Evolutionary conservation across 2,113 vertebrate species (phyloP), one percentile per base, ranked within the genome.

Genomic region (Rhineura floridana): DNA sequence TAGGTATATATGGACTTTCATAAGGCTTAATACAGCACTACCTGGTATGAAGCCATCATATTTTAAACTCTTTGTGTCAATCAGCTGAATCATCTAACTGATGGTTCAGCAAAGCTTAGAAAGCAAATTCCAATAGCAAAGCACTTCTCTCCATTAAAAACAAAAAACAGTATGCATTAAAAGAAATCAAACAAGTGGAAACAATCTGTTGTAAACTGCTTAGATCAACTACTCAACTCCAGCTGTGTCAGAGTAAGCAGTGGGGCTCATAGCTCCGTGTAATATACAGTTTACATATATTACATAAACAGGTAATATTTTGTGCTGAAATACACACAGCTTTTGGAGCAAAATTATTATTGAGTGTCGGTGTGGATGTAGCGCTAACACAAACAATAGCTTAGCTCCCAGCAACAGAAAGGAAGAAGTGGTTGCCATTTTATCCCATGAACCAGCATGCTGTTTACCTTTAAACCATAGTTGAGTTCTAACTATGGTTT

Each of bases 101-200:
- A 30, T 55, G 79, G 80, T 44, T 78, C 73, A 42, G 70, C 84
- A 63, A 0, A 52, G 67, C 0, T 39, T 28, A 44, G 36, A 76
- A n/a, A 0, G 10, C 48, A 46, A 69, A 52, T 59, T 5, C 2
- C 0, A 6, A 6, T 15, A 67, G 81, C 0, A 2, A 30, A 3
- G 82, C 13, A 21, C 72, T 88, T 80, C 76, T 84, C 82, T 80
- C 82, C 52, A 73, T 44, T 1, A 8, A 87, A 85, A 59, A 42
- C 48, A 59, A 39, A 80, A 52, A 69, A 44, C 36, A 65, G 13
- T 33, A 62, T 21, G 46, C n/a, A 70, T 69, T 46, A 13, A 77
- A 84, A 62, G 59, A 63, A 72, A 87, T 88, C 3, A 48, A 80
- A 83, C 78, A 65, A 88, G 84, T 83, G 73, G 89, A 87, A 90